Conservation (phyloP, 1,140 invertebrate species). For the Zaprionus tsacasi region DNA sequence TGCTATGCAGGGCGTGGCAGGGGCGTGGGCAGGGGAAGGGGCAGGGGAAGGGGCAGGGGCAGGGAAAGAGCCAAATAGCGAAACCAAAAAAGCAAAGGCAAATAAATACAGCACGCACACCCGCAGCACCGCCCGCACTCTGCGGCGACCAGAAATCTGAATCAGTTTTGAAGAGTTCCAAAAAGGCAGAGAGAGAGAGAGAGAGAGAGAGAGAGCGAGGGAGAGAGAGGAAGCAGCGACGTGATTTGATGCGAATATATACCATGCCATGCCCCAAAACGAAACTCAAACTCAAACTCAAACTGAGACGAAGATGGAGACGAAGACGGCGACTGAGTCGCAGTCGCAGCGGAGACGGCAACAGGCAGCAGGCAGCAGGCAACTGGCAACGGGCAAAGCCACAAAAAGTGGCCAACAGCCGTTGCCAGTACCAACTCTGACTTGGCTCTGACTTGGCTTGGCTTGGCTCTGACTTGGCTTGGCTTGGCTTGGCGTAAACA, state of each 20-base stretch:
- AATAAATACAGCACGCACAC: slow-evolving; percentile 18
- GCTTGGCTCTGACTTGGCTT: not conserved
- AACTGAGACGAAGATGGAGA: not conserved
- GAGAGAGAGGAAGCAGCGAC: slow-evolving; percentile 53
- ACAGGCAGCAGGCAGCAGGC: slow-evolving; percentile 51
- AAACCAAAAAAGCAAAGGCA: slow-evolving; percentile 20
- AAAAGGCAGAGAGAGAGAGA: not conserved
- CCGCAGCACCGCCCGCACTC: slow-evolving; percentile 13
- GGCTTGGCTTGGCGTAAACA: slow-evolving; percentile 44
- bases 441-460: not conserved
- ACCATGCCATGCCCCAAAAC: slow-evolving; percentile 49
- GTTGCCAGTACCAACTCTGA: not conserved
- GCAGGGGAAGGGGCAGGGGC: slow-evolving; percentile 13
- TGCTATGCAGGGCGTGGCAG: slow-evolving; percentile 33
- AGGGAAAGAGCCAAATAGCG: slow-evolving; percentile 3
- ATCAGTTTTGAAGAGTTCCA: slow-evolving; percentile 78
- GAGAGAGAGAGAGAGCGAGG: not conserved
- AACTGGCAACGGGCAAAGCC: slow-evolving; percentile 47
- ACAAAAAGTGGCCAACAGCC: slow-evolving; percentile 61
- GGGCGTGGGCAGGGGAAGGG: slow-evolving; percentile 29
- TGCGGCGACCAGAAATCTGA: slow-evolving; percentile 49
- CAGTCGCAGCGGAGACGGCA: slow-evolving; percentile 29
- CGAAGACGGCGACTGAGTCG: not conserved
- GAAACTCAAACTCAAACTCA: slow-evolving; percentile 4
- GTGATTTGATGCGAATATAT: slow-evolving; percentile 80